Evolutionary conservation across 2,888 invertebrate species (phyloP), one percentile per base, ranked within the genome.

Genomic region (Hirtodrosophila histrioides): DNA sequence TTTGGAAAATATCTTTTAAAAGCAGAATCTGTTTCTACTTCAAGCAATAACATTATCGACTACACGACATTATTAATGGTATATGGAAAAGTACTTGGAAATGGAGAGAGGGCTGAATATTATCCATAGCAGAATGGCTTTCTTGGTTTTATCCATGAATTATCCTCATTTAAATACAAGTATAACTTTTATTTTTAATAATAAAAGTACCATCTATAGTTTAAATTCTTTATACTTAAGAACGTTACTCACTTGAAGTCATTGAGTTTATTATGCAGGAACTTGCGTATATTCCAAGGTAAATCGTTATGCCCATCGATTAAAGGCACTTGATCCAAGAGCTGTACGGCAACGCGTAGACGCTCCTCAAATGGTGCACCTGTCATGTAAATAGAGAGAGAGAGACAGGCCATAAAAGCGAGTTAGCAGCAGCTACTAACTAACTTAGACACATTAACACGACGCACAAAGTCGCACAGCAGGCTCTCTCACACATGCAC

Each of bases 271-370:
- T 97, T 97, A 92, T 97, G 96, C 91, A 97, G 93, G 92, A 97
- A 97, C 92, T 97, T 97, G 78, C 97, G 93, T 91, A 97, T 96
- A 92, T 97, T 97, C 96, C 97, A 97, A 10, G 97, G 97, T 75
- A 97, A 93, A 92, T 97, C 97, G 92, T 97, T 97, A 94, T 97
- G 97, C 77, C 97, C 97, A 92, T 96, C 96, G 82, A 96, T 94
- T 80, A 96, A 94, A 77, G 96, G 96, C 80, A 95, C 95, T 92
- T 95, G 95, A 90, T 95, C 94, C 69, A 96, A 92, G 29, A 96
- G 93, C 75, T 95, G 93, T 64, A 94, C 94, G 9, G 95, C 95
- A 63, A 95, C 94, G 81, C 95, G 94, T 71, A 96, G 92, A 46
- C 96, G 93, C 91, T 96, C 96, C 89, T 95, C 95, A 75, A 95